Conservation (phyloP, 2,888 invertebrate genomes). For the Lasioglossum figueresi region DNA sequence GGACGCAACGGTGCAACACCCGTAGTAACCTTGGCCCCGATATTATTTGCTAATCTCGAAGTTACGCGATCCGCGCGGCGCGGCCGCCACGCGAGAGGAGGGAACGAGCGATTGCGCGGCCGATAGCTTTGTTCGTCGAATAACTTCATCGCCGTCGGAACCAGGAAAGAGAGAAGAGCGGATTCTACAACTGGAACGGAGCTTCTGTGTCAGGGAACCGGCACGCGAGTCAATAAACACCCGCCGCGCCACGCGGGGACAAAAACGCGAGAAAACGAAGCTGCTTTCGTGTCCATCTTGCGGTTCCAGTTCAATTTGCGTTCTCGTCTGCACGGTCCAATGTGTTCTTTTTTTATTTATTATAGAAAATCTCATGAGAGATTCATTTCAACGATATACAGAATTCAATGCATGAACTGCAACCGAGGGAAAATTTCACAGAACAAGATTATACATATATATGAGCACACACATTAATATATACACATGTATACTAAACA, state of each 20-base stretch:
- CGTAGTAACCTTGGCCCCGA: slow-evolving; percentile 81
- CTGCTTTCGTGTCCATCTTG: not conserved
- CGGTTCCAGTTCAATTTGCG: not conserved
- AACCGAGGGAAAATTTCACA: too few species aligned
- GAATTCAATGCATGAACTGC: too few species aligned
- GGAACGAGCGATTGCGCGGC: slow-evolving; percentile 39
- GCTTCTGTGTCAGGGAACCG: slow-evolving; percentile 16
- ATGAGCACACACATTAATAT: too few species aligned
- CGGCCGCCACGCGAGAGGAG: slow-evolving; percentile 17
- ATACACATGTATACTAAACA: too few species aligned
- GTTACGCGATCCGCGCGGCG: slow-evolving; percentile 53
- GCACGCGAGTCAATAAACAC: slow-evolving; percentile 12
- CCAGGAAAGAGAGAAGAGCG: slow-evolving; percentile 51
- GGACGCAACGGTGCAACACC: slow-evolving; percentile 62
- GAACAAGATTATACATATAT: too few species aligned
- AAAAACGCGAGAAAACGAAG: slow-evolving; percentile 12
- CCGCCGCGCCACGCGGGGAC: not conserved
- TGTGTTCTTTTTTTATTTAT: too few species aligned
- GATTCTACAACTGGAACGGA: slow-evolving; percentile 39
- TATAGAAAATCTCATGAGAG: too few species aligned
- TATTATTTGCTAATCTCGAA: slow-evolving; percentile 77
- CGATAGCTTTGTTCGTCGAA: slow-evolving; percentile 65
- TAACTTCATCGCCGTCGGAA: slow-evolving; percentile 54
- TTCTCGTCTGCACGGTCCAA: not conserved
- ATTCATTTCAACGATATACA: too few species aligned